These are phyloP conservation scores for Penaeus monodon DNA, from an alignment of 2,888 invertebrate species.

Conservation along the genomic window DNA sequence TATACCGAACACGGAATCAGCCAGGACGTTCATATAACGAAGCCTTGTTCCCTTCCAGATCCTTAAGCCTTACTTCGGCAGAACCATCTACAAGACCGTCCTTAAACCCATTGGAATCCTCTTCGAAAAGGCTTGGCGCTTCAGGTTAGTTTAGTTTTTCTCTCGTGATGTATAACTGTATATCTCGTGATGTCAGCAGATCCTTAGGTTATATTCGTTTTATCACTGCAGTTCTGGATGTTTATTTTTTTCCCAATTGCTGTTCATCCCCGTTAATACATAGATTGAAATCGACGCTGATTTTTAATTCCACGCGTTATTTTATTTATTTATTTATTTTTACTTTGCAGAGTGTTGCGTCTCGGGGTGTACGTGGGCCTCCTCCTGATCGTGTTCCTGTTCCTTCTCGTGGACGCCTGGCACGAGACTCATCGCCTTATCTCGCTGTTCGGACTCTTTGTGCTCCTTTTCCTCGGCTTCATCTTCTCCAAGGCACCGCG, in stretches of 20 bases:
- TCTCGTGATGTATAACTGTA: too few relatives aligned
- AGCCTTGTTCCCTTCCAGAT: conserved; percentile 1
- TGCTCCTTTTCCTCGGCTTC: conserved; percentile 78
- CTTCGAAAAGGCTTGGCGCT: conserved; percentile 12
- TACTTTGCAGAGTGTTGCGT: conserved; percentile 72
- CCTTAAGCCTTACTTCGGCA: conserved; percentile 29
- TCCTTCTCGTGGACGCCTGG: conserved; percentile 78
- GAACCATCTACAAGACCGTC: conserved; percentile 18
- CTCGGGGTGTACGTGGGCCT: conserved; percentile 71
- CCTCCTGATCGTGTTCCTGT: conserved; percentile 74
- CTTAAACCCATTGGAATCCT: conserved; percentile 19
- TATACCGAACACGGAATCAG: too few relatives aligned
- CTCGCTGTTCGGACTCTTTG: conserved; percentile 74
- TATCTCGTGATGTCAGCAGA: too few relatives aligned
- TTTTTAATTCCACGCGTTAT: too few relatives aligned
- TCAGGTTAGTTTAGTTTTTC: conserved; percentile 8
- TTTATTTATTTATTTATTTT: not conserved
- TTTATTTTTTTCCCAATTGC: too few relatives aligned
- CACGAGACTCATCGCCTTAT: conserved; percentile 68
- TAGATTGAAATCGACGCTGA: too few relatives aligned
- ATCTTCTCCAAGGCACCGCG: conserved; percentile 76
- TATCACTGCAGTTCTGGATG: too few relatives aligned
- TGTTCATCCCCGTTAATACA: too few relatives aligned
- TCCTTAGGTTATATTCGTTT: too few relatives aligned
- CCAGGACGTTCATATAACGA: too few relatives aligned